phyloP scores from a whole-genome alignment of 2,888 invertebrate genomes.

The Macrosoma leucophasiata region DNA sequence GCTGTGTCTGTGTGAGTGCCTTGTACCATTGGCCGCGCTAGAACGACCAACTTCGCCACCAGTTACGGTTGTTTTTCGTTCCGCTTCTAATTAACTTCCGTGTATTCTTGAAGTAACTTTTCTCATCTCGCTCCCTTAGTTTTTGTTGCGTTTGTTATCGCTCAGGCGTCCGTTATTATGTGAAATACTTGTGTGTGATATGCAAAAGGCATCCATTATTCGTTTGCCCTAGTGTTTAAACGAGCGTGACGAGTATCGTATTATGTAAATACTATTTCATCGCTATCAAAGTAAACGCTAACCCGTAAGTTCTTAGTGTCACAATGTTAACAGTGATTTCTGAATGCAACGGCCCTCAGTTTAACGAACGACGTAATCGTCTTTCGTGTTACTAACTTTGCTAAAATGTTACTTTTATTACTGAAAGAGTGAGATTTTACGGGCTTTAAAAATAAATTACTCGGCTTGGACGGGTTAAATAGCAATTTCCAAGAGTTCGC shows the following conservation, averaged over 20 bases:
- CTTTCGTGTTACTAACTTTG: conserved; percentile 49
- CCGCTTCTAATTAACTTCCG: conserved; percentile 75
- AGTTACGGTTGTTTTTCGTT: conserved; percentile 77
- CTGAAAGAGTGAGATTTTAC: conserved; percentile 70
- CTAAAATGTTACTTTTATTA: conserved; percentile 71
- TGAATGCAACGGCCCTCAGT: conserved; percentile 43
- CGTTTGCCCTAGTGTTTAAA: conserved; percentile 48
- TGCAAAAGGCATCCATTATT: conserved; percentile 47
- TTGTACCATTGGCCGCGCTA: conserved; percentile 74
- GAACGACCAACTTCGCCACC: conserved; percentile 76
- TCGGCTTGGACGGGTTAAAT: conserved; percentile 49
- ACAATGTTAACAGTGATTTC: conserved; percentile 58
- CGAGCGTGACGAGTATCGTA: conserved; percentile 42
- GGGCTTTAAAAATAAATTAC: conserved; percentile 71
- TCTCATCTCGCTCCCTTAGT: conserved; percentile 64
- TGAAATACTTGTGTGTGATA: conserved; percentile 65
- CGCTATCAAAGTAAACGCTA: conserved; percentile 38
- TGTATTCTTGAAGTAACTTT: conserved; percentile 74
- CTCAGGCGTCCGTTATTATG: conserved; percentile 52
- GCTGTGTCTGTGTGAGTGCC: conserved; percentile 62
- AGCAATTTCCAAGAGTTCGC: conserved; percentile 49
- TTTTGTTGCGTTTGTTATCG: conserved; percentile 47
- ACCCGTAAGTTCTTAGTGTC: conserved; percentile 52
- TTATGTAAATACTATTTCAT: conserved; percentile 51
- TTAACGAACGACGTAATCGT: conserved; percentile 45